These are phyloP conservation scores for Microvelia longipes DNA, from an alignment of 1,140 invertebrate genomes.

Conservation along the genomic window DNA sequence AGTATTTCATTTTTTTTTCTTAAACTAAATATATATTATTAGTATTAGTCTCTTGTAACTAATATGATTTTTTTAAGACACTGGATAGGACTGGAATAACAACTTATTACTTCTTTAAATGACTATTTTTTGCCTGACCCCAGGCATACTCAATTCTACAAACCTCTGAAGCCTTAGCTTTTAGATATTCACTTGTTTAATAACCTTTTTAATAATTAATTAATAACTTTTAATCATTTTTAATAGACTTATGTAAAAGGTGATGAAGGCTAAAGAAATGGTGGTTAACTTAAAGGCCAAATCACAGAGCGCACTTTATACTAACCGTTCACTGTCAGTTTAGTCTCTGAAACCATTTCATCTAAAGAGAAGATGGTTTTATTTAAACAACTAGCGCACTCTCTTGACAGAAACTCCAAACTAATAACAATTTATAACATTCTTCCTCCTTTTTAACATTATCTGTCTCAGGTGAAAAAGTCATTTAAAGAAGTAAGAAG, in stretches of 20 bases:
- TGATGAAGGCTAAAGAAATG: too few species aligned
- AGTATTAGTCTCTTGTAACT: constrained; percentile 5
- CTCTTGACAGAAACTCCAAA: too few species aligned
- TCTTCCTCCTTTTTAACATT: not conserved
- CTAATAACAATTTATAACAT: too few species aligned
- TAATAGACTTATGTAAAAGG: too few species aligned
- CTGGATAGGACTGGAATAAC: constrained; percentile 14
- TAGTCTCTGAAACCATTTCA: too few species aligned
- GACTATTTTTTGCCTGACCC: not conserved
- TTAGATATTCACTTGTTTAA: not conserved
- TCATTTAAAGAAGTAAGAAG: not conserved
- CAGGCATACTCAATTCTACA: not conserved
- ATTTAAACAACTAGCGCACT: too few species aligned
- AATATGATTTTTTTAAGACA: constrained; percentile 3
- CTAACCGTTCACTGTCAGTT: too few species aligned
- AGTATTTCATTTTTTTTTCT: constrained; percentile 27
- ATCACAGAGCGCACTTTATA: too few species aligned
- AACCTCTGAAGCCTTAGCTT: not conserved
- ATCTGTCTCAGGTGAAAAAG: not conserved
- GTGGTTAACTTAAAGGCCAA: too few species aligned
- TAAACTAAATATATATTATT: constrained; percentile 14
- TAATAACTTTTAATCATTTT: too few species aligned
- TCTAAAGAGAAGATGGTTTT: too few species aligned
- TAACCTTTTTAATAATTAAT: too few species aligned
- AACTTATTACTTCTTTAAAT: not conserved